Percentiles rank a stretch among this genome's conserved stretches.
Evolutionary conservation across 2,113 vertebrate genomes (phyloP).

Genomic region (Psophia crepitans): DNA sequence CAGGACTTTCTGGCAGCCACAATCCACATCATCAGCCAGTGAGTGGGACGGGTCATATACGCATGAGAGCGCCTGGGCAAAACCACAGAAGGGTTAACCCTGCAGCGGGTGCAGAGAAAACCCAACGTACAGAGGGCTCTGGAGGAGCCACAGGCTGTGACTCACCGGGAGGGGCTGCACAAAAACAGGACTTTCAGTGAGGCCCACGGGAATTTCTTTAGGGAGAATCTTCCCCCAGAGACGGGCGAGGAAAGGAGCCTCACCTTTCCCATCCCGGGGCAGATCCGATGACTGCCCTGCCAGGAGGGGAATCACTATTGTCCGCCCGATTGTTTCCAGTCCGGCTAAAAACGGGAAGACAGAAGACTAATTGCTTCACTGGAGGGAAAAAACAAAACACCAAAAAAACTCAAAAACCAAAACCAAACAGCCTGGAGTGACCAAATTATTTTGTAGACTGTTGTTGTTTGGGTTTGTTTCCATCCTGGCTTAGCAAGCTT

Average conservation of each 20-base stretch:
- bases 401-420: neutral
- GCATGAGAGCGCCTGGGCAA: neutral
- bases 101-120: neutral
- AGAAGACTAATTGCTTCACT: conserved; percentile 34
- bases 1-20: conserved; percentile 10
- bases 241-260: neutral
- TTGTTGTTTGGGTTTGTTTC: conserved; percentile 66
- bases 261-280: neutral
- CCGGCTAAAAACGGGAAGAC: conserved; percentile 24
- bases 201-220: neutral
- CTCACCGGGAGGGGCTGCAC: neutral
- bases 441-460: conserved; percentile 27
- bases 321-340: neutral
- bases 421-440: conserved; percentile 1
- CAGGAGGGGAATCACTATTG: neutral
- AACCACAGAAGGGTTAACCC: conserved; percentile 29
- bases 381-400: neutral
- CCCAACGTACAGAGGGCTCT: neutral
- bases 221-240: neutral
- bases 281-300: neutral
- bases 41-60: neutral
- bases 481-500: conserved; percentile 42
- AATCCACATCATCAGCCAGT: neutral
- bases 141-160: neutral
- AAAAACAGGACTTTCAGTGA: neutral